These are phyloP conservation scores for Myocastor coypus DNA, from an alignment of 2,113 vertebrate genomes.

Conservation along the genomic window DNA sequence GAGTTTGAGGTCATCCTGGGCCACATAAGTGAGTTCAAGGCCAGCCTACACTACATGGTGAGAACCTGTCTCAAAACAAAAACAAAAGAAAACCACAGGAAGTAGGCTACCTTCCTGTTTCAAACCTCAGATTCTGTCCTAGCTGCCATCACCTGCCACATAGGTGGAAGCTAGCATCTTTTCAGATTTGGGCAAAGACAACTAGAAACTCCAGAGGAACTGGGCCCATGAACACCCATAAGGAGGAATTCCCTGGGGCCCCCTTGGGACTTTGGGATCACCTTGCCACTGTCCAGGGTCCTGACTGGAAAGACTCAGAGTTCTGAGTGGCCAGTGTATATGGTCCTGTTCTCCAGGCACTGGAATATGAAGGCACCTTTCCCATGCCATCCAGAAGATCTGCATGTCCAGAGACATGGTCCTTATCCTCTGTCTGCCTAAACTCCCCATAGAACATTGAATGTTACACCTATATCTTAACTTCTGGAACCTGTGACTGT, in stretches of 20 bases:
- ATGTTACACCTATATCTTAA: not conserved
- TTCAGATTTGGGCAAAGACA: not conserved
- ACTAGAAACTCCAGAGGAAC: not conserved
- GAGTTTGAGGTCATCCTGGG: not conserved
- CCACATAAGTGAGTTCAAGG: not conserved
- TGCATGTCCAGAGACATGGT: not conserved
- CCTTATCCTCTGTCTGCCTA: not conserved
- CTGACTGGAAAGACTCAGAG: slow-evolving; percentile 47
- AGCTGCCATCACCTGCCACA: not conserved
- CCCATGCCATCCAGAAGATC: not conserved
- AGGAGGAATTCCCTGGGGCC: not conserved
- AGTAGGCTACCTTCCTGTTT: not conserved
- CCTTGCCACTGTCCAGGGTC: slow-evolving; percentile 69
- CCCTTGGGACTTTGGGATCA: not conserved
- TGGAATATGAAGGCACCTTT: not conserved
- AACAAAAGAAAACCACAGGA: not conserved
- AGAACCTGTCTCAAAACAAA: not conserved
- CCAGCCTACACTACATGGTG: not conserved
- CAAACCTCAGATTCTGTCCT: not conserved
- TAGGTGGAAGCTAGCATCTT: not conserved
- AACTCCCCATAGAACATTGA: not conserved
- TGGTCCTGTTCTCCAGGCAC: not conserved
- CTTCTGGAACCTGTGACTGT: not conserved
- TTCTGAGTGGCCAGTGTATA: not conserved
- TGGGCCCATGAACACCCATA: not conserved